Base-by-base conservation (phyloP, 92 coral and sea anemone species). In the Micromussa lordhowensis region DNA sequence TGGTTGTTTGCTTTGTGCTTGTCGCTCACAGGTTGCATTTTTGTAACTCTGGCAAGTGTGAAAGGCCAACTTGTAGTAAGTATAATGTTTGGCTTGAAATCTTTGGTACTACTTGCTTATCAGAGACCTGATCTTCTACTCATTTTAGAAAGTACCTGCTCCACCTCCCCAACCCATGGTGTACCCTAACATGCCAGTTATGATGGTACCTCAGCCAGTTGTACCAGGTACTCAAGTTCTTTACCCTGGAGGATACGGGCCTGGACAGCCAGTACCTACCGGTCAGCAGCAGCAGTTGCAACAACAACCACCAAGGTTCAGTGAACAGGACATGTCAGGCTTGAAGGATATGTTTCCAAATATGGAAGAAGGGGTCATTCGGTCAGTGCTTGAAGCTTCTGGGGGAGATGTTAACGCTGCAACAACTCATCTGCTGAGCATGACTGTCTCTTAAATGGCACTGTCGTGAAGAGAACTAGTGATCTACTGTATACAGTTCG, bases 311-410 rank as follows among this genome's bases (percentile, higher is more conserved):
- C 81, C 80, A 32, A 55, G 63, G 40, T 57, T 83, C 31, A 91
- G 81, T 73, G 80, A 87, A 63, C 94, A 92, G 34, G 99, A 98
- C 75, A 80, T 98, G 17, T 90, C 95, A 82, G 94, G 94, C 85
- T 88, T 98, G 61, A 96, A 98, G 75, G 99, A 98, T 81, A 98
- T 98, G 99, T 98, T 98, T 82, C 98, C 99, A 11, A 91, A 82
- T 79, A 94, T 98, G 98, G 99, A 98, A 75, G 98, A 94, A 73
- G 95, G 97, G 77, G 98, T 96, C 19, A 98, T 98, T 49, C 90
- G 91, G 73, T 98, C 99, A 57, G 99, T 98, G 54, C 94, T 98
- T 19, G 98, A 93, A 63, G 95, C 98, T 54, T 89, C 95, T 84
- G 96, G 96, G 26, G 98, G 98, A 55, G 92, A 94, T 72, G 91